phyloP scores from a whole-genome alignment of 2,797 vertebrate genomes.

The Crocodylus rhombifer region DNA sequence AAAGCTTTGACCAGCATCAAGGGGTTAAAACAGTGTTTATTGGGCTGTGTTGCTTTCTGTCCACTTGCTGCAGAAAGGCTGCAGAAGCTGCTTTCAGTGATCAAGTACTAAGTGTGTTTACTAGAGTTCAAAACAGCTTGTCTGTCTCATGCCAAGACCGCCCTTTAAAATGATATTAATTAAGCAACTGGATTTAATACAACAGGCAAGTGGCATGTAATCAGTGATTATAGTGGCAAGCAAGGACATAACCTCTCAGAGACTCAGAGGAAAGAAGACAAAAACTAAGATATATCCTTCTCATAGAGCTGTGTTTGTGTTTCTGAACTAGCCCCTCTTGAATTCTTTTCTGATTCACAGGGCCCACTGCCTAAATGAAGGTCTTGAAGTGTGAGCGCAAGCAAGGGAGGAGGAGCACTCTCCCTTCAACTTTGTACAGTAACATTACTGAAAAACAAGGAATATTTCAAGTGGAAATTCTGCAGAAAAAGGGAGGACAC shows the following conservation, averaged over 20 bases:
- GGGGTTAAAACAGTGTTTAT: conserved; percentile 60
- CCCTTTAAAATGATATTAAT: conserved; percentile 66
- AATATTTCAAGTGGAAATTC: accelerated
- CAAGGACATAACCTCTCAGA: conserved; percentile 28
- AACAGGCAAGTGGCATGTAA: conserved; percentile 46
- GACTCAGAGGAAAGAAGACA: background rate
- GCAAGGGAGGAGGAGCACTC: accelerated
- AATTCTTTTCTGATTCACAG: background rate
- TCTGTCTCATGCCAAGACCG: conserved; percentile 16
- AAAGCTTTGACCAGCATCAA: conserved; percentile 68
- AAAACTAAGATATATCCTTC: background rate
- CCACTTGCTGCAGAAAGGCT: background rate
- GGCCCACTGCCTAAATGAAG: accelerated
- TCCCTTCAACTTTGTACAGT: background rate
- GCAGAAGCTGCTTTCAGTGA: conserved; percentile 24
- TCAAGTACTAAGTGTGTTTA: conserved; percentile 32
- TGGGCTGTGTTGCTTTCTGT: conserved; percentile 34
- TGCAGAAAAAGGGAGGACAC: background rate
- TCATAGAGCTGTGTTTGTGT: accelerated
- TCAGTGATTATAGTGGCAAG: conserved; percentile 49
- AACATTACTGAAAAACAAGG: background rate
- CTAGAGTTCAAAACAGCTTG: conserved; percentile 58
- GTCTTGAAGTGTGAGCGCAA: background rate
- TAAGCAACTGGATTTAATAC: conserved; percentile 61
- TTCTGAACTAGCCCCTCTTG: background rate